Base-by-base conservation (phyloP, 1,140 invertebrate species). In the Hesperophylax magnus region DNA sequence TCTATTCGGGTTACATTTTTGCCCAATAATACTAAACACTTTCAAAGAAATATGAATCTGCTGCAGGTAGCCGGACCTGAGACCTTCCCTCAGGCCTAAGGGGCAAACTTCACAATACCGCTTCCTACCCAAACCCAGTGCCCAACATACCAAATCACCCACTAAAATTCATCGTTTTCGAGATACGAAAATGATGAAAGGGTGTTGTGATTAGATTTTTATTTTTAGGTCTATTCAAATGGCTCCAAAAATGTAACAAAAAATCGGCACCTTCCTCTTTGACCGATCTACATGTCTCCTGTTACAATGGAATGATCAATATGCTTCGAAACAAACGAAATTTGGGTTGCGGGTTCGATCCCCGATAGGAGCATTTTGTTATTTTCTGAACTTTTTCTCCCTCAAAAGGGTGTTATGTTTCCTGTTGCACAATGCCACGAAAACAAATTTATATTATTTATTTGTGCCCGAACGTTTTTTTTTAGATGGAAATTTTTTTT, bases 261-360 rank as follows among this genome's bases (percentile, higher is more conserved):
- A 83, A 83, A 77, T 67, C 69, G 78, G 82, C 79, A 78, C 80
- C 67, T 83, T 80, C 79, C 69, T 80, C 56, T 78, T 39, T 78
- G 78, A 82, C 78, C 82, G 63, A 83, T 83, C 78, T 82, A 74
- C 75, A 78, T 83, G 78, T 80, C 82, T 79, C 72, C 72, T n/a
- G 53, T 76, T 76, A 82, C 81, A 82, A 79, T 69, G 39, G 72
- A 82, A 82, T 79, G 77, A 82, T 82, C 81, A 82, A 82, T 82
- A 82, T 76, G 72, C 63, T 54, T 24, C 67, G 56, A 82, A 79
- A 82, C 77, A 82, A 81, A 61, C 34, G 79, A 78, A 77, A 71
- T 61, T 53, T 34, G 61, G 77, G 65, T 58, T 78, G 60, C 58
- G 79, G 71, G 60, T 76, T 63, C 69, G 58, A 79, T 80, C 54